A percentile compares a stretch with the other conserved stretches of the same genome.
Conservation (phyloP, 1,140 invertebrate species). For the Samia ricini region DNA sequence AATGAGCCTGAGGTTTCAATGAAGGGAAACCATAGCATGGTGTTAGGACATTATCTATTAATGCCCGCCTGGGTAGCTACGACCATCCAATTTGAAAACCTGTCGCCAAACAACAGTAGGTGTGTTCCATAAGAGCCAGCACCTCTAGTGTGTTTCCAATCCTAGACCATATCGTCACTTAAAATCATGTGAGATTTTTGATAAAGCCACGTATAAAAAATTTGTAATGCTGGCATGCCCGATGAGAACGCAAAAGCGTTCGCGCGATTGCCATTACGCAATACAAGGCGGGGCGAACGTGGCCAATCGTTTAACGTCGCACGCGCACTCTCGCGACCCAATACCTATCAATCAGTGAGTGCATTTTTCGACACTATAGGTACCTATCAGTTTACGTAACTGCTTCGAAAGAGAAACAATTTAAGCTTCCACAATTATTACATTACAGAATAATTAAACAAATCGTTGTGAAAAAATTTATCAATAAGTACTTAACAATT, state of each 20-base stretch:
- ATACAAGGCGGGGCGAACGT: constrained; percentile 39
- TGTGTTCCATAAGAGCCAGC: too few species aligned
- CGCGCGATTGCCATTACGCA: constrained; percentile 20
- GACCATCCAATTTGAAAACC: too few species aligned
- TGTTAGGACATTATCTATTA: too few species aligned
- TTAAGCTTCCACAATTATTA: not conserved
- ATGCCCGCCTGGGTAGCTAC: too few species aligned
- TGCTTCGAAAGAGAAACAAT: not conserved
- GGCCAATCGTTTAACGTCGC: constrained; percentile 37
- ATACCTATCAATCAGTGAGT: constrained; percentile 23
- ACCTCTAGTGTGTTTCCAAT: too few species aligned
- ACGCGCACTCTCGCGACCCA: constrained; percentile 28
- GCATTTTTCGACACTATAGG: constrained; percentile 12
- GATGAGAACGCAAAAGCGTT: not conserved
- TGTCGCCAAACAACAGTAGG: too few species aligned
- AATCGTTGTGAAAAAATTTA: not conserved
- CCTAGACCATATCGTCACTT: too few species aligned
- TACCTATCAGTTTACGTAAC: not conserved
- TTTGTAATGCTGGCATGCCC: not conserved
- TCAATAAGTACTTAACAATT: not conserved
- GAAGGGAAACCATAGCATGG: too few species aligned
- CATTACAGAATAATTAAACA: not conserved
- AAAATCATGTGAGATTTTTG: too few species aligned
- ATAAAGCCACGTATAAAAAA: too few species aligned
- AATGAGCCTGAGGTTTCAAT: too few species aligned